Percentiles rank a stretch among this genome's conserved stretches.
Evolutionary conservation across 2,797 vertebrate genomes (phyloP).

Genomic region (Craterocephalus amniculus): DNA sequence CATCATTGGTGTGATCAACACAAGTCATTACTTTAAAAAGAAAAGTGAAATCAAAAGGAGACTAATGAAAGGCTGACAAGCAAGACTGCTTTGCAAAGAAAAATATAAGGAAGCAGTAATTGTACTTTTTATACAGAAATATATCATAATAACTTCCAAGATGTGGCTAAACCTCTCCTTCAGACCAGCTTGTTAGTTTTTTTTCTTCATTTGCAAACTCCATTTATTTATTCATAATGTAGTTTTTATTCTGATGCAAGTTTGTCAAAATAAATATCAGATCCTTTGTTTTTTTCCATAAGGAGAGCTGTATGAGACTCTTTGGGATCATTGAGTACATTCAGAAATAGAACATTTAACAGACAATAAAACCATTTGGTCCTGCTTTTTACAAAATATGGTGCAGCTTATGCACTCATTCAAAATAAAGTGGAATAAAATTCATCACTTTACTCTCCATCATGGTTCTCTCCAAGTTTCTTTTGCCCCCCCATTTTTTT

Average conservation of each 20-base stretch:
- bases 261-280: not conserved
- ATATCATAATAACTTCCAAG: not conserved
- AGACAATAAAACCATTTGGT: not conserved
- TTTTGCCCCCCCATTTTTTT: slow-evolving; percentile 9
- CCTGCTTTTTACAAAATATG: slow-evolving; percentile 25
- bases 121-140: not conserved
- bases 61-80: slow-evolving; percentile 29
- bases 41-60: slow-evolving; percentile 25
- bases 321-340: not conserved
- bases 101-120: slow-evolving; percentile 1
- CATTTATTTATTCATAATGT: not conserved
- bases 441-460: slow-evolving; percentile 52
- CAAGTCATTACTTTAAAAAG: slow-evolving; percentile 60
- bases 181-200: not conserved
- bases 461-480: slow-evolving; percentile 15
- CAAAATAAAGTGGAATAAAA: slow-evolving; percentile 34
- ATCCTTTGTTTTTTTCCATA: not conserved
- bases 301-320: not conserved
- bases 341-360: not conserved
- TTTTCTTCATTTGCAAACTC: not conserved
- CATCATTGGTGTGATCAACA: slow-evolving; percentile 64
- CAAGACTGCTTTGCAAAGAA: slow-evolving; percentile 3
- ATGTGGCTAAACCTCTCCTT: not conserved
- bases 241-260: not conserved
- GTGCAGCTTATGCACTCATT: slow-evolving; percentile 58